These are phyloP conservation scores for Diloba caeruleocephala DNA, from an alignment of 2,888 invertebrate species.

Conservation along the genomic window DNA sequence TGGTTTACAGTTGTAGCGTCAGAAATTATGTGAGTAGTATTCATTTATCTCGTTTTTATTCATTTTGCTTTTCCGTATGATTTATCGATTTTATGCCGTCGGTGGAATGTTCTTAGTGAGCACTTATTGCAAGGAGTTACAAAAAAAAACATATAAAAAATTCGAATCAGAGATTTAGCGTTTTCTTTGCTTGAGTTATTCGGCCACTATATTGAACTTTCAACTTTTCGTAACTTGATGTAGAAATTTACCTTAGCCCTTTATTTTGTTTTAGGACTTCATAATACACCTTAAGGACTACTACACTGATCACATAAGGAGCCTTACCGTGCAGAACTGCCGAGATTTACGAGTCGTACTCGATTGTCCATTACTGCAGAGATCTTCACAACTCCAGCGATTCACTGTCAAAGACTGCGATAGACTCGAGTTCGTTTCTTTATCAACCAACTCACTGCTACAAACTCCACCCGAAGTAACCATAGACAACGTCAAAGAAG, in stretches of 20 bases:
- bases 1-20: conserved; percentile 74
- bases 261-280: conserved; percentile 83
- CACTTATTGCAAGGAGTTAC: no score
- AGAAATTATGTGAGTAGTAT: conserved; percentile 80
- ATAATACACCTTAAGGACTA: conserved; percentile 85
- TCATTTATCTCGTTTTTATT: conserved; percentile 13
- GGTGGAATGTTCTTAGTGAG: no score
- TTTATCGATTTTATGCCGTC: background rate
- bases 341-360: conserved; percentile 81
- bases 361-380: conserved; percentile 81
- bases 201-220: background rate
- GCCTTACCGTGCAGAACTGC: conserved; percentile 84
- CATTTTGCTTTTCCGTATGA: background rate
- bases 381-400: conserved; percentile 75
- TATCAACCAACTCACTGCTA: conserved; percentile 65
- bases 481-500: conserved; percentile 83
- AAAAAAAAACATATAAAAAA: no score
- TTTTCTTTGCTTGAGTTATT: no score
- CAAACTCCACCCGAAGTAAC: conserved; percentile 81
- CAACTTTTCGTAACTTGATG: background rate
- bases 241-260: background rate
- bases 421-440: conserved; percentile 74
- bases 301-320: conserved; percentile 80
- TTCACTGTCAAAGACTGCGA: conserved; percentile 79
- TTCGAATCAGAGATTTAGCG: no score